Evolutionary conservation across 2,113 vertebrate genomes (phyloP).

Genomic region (Trematomus loennbergii): DNA sequence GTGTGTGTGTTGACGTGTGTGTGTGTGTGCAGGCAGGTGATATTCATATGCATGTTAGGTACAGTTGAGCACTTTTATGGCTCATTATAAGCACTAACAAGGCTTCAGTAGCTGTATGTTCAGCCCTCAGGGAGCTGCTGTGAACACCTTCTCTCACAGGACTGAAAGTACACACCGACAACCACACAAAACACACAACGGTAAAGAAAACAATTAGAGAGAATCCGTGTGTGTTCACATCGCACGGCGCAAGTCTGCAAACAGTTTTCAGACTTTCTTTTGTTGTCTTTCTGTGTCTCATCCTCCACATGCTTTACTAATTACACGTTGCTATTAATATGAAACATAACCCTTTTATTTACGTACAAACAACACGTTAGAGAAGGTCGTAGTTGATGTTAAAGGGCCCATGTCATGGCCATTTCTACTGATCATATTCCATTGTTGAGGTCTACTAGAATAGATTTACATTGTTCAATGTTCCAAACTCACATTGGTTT

Average conservation of each 20-base stretch:
- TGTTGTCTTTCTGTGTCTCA: constrained; percentile 5
- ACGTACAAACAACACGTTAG: neutral
- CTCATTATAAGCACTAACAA: constrained; percentile 77
- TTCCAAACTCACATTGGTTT: no score
- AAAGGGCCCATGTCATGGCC: no score
- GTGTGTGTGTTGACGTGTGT: constrained; percentile 17
- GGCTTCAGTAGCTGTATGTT: constrained; percentile 72
- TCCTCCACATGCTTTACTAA: neutral
- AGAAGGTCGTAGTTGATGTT: neutral
- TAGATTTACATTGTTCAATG: no score
- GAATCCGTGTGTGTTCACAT: neutral
- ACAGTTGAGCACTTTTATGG: constrained; percentile 76
- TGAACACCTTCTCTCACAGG: constrained; percentile 60
- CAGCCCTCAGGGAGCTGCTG: constrained; percentile 51
- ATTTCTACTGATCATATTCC: no score
- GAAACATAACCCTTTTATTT: neutral
- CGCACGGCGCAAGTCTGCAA: constrained; percentile 24
- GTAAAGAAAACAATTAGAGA: constrained; percentile 64
- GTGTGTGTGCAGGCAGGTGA: constrained; percentile 58
- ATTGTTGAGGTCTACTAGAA: no score
- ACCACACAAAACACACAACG: constrained; percentile 20
- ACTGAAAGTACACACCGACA: constrained; percentile 31
- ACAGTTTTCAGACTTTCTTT: constrained; percentile 28
- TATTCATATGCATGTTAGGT: constrained; percentile 57
- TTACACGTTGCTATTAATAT: neutral